Conservation (phyloP, 2,888 invertebrate species). For the Pasiphila rectangulata region DNA sequence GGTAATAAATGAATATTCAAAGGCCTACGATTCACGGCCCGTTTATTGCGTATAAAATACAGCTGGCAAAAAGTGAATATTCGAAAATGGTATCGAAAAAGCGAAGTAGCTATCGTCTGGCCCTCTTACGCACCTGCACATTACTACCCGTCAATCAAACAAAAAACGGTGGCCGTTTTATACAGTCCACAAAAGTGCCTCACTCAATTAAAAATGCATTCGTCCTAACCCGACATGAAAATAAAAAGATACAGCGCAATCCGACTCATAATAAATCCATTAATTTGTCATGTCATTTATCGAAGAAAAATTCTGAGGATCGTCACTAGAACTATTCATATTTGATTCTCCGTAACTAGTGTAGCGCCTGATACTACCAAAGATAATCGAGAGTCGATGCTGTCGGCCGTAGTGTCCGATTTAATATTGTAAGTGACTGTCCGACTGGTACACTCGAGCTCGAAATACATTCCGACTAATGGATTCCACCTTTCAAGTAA, state of each 20-base stretch:
- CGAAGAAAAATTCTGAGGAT: constrained; percentile 42
- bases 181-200: constrained; percentile 79
- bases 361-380: constrained; percentile 57
- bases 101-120: constrained; percentile 72
- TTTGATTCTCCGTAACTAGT: constrained; percentile 64
- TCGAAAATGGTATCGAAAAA: constrained; percentile 62
- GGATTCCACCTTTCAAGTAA: constrained; percentile 16
- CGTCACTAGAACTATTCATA: constrained; percentile 20
- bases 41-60: constrained; percentile 58
- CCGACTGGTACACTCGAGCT: constrained; percentile 49
- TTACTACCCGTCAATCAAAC: constrained; percentile 79
- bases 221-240: constrained; percentile 73
- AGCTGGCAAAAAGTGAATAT: constrained; percentile 61
- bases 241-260: constrained; percentile 68
- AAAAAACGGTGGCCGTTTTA: constrained; percentile 79
- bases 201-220: constrained; percentile 81
- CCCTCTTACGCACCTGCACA: constrained; percentile 76
- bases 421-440: constrained; percentile 69
- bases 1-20: constrained; percentile 26
- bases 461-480: constrained; percentile 34
- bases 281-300: constrained; percentile 81
- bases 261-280: constrained; percentile 79
- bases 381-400: constrained; percentile 62
- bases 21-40: constrained; percentile 45
- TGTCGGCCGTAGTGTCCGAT: constrained; percentile 59